Conservation (phyloP, 2,888 invertebrate genomes). For the Clanis bilineata region DNA sequence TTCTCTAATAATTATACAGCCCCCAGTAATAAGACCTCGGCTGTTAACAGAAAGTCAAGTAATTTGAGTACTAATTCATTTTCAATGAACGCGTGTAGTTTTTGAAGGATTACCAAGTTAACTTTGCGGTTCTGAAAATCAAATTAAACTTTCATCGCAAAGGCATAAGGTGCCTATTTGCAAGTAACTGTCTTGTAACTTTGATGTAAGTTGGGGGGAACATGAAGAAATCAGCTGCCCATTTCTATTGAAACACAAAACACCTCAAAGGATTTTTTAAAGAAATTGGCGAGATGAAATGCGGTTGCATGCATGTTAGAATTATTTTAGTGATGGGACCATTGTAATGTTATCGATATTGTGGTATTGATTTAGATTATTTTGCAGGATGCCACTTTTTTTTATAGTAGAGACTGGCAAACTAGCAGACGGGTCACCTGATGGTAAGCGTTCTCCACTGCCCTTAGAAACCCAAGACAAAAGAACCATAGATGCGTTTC, state of each 20-base stretch:
- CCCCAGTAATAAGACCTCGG: conserved; percentile 29
- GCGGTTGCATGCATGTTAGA: conserved; percentile 66
- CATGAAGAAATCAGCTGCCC: conserved; percentile 20
- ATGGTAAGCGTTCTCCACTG: too few species aligned
- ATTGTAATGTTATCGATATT: neutral
- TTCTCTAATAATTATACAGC: conserved; percentile 27
- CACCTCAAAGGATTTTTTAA: conserved; percentile 63
- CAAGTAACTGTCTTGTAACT: neutral
- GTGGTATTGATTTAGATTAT: neutral
- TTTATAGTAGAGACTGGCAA: too few species aligned
- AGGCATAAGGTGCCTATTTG: neutral
- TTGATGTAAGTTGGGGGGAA: neutral
- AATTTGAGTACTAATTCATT: conserved; percentile 37
- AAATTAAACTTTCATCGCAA: neutral
- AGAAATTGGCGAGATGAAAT: conserved; percentile 72
- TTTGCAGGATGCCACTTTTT: too few species aligned
- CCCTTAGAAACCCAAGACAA: too few species aligned
- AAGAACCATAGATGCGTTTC: too few species aligned
- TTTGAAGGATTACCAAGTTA: neutral
- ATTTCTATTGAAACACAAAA: conserved; percentile 34
- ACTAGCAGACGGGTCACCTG: too few species aligned
- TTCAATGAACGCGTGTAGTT: conserved; percentile 10
- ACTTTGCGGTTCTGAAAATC: neutral
- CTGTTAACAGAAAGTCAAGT: conserved; percentile 35
- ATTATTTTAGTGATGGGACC: conserved; percentile 39